Conservation (phyloP, 2,888 invertebrate genomes). For the Amiota minor region DNA sequence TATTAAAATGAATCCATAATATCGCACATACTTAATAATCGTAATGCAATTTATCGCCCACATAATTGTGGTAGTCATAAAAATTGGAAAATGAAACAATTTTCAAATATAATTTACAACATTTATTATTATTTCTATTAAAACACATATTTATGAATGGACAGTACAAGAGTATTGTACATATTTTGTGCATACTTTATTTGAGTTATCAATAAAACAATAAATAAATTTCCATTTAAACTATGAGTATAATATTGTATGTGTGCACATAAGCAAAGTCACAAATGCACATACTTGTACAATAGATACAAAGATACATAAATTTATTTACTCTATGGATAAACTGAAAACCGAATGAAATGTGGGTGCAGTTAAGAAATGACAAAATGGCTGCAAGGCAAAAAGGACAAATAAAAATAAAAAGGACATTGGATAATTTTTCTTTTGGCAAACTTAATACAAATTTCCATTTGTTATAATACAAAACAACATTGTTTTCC, state of each 20-base stretch:
- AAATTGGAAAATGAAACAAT: too few relatives aligned
- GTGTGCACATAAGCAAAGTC: not conserved
- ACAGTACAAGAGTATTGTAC: too few relatives aligned
- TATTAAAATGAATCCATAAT: not conserved
- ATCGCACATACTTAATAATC: too few relatives aligned
- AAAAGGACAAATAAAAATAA: not conserved
- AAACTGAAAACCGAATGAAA: not conserved
- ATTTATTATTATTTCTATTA: slow-evolving; percentile 11
- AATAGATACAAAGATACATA: not conserved
- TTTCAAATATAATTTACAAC: slow-evolving; percentile 1
- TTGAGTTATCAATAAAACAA: slow-evolving; percentile 18
- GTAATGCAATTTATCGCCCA: not conserved
- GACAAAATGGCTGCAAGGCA: too few relatives aligned
- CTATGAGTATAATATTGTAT: not conserved
- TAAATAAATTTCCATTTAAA: slow-evolving; percentile 13
- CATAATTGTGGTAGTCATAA: too few relatives aligned
- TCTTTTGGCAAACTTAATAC: slow-evolving; percentile 16
- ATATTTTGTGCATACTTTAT: slow-evolving; percentile 6
- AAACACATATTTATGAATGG: too few relatives aligned
- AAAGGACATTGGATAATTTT: not conserved
- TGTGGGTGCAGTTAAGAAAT: slow-evolving; percentile 13
- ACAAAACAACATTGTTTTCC: slow-evolving; percentile 4
- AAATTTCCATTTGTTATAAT: slow-evolving; percentile 21
- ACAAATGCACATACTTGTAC: not conserved
- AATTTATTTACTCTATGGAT: too few relatives aligned